Conservation (phyloP, 2,797 vertebrate genomes). For the Rhynchonycteris naso region DNA sequence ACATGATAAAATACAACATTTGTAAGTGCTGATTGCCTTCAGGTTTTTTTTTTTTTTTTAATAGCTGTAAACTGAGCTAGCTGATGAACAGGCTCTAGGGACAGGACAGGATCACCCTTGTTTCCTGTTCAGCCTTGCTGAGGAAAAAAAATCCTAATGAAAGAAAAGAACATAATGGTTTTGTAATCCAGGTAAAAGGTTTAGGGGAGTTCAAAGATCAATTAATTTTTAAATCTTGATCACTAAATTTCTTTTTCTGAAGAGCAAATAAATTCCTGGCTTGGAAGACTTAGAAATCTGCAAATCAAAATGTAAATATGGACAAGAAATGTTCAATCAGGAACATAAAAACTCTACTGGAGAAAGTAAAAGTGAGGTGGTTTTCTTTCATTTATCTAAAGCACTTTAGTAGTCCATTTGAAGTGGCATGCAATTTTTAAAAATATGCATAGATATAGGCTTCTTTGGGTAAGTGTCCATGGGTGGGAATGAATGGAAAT, state of each 20-base stretch:
- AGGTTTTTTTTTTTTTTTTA: conserved; percentile 74
- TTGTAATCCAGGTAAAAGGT: conserved; percentile 91
- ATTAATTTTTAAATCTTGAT: conserved; percentile 84
- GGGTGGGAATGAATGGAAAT: conserved; percentile 68
- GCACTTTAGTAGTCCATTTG: background rate
- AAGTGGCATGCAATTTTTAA: conserved; percentile 53
- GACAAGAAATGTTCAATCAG: conserved; percentile 55
- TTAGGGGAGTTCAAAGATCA: conserved; percentile 86
- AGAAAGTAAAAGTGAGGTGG: conserved; percentile 40
- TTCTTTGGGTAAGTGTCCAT: conserved; percentile 47
- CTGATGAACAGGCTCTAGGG: conserved; percentile 93
- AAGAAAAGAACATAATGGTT: conserved; percentile 93
- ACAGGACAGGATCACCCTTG: conserved; percentile 83
- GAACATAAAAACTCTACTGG: conserved; percentile 40
- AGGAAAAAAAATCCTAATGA: conserved; percentile 91
- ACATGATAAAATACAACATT: conserved; percentile 64
- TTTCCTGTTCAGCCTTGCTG: conserved; percentile 90
- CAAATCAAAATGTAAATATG: conserved; percentile 39
- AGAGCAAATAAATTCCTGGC: conserved; percentile 27
- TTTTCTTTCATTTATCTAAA: conserved; percentile 66
- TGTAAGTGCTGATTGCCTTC: conserved; percentile 76
- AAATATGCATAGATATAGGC: conserved; percentile 6
- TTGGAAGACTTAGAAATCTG: conserved; percentile 22
- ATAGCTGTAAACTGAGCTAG: conserved; percentile 93
- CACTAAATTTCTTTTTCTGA: conserved; percentile 59